Conservation (phyloP, 2,797 vertebrate species). For the Myotis findleyi region DNA sequence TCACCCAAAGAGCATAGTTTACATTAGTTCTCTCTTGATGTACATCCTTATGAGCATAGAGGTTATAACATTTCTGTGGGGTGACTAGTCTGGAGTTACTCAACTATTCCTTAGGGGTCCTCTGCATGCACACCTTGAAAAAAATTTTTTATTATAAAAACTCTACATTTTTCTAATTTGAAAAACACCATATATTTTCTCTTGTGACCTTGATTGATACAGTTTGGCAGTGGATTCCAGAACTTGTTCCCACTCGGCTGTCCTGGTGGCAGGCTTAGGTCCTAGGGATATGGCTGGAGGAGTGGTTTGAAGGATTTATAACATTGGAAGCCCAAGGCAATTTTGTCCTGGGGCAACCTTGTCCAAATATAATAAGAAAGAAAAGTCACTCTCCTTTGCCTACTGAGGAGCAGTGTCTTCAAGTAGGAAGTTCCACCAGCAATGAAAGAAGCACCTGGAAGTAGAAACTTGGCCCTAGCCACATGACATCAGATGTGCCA, state of each 20-base stretch:
- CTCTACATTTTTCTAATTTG: conserved; percentile 15
- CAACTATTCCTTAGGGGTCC: background rate
- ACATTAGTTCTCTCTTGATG: too few relatives aligned
- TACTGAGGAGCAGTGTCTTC: background rate
- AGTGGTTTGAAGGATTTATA: background rate
- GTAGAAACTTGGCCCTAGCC: background rate
- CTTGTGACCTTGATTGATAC: background rate
- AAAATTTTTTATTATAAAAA: background rate
- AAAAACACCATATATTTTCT: conserved; percentile 26
- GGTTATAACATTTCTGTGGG: background rate
- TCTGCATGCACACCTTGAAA: background rate
- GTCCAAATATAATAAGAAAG: background rate
- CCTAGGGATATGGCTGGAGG: background rate
- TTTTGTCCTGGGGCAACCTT: background rate
- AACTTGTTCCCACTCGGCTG: background rate
- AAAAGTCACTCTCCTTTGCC: background rate
- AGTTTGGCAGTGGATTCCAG: background rate
- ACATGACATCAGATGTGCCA: background rate
- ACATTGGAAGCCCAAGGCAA: background rate
- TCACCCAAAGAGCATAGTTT: too few relatives aligned
- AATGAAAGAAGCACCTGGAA: background rate
- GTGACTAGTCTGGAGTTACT: background rate
- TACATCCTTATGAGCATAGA: background rate
- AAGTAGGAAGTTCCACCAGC: background rate
- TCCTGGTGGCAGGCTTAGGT: background rate